Conservation (phyloP, 2,888 invertebrate species). For the Scelioninae gen. 1 region DNA sequence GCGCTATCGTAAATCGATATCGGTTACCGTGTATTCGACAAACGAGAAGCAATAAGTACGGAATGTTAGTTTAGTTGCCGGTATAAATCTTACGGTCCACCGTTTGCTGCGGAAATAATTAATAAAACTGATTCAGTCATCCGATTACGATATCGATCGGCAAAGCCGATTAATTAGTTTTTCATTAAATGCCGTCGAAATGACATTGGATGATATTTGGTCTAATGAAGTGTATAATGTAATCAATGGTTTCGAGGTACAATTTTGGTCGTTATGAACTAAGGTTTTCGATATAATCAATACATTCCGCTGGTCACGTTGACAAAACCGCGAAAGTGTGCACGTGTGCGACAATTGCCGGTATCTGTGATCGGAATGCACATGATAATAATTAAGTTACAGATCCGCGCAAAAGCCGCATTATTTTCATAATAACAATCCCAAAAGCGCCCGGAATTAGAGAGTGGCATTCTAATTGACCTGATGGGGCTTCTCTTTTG, state of each 20-base stretch:
- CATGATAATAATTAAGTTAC: conserved; percentile 13
- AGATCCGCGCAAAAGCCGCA: background rate
- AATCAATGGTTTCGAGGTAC: conserved; percentile 13
- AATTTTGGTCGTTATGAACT: conserved; percentile 12
- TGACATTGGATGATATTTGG: background rate
- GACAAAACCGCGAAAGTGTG: conserved; percentile 29
- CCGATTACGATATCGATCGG: conserved; percentile 21
- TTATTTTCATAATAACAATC: too few relatives aligned
- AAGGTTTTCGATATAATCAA: conserved; percentile 30
- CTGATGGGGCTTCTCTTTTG: too few relatives aligned
- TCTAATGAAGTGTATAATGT: conserved; percentile 24
- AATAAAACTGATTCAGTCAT: background rate
- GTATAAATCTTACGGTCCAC: too few relatives aligned
- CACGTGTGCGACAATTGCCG: background rate
- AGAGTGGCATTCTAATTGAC: too few relatives aligned
- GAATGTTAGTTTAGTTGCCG: too few relatives aligned
- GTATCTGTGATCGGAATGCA: conserved; percentile 10
- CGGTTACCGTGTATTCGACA: too few relatives aligned
- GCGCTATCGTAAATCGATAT: too few relatives aligned
- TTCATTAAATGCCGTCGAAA: conserved; percentile 7
- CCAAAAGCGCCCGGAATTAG: too few relatives aligned
- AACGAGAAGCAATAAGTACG: too few relatives aligned
- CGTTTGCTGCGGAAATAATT: too few relatives aligned
- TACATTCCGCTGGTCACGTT: conserved; percentile 18
- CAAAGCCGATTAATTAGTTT: conserved; percentile 15